Base-by-base conservation (phyloP, 1,140 invertebrate species). In the Orussus abietinus region DNA sequence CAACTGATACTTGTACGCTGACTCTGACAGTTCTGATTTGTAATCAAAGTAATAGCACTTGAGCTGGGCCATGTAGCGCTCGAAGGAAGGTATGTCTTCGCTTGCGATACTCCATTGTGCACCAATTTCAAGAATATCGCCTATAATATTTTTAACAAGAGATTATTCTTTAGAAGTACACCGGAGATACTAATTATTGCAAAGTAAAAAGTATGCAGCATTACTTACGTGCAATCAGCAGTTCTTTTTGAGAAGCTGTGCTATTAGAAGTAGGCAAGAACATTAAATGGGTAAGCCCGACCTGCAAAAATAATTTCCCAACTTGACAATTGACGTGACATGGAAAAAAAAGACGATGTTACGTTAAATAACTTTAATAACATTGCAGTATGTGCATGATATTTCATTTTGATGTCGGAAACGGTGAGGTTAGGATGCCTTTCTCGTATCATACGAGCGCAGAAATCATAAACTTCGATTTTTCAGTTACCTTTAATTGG, bases 21-120 rank as follows among this genome's bases (percentile, higher is more conserved):
- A 98, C 69, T 97, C 92, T 28, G 90, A 85, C 19, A 98, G 74
- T 51, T 85, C 79, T 68, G 80, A 90, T 78, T 91, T 91, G 66
- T 96, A 98, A 77, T 98, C 94, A 66, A 96, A 90, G 69, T 98
- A 98, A 62, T 98, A 98, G 65, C 90, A 92, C 72, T 98, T 98
- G 13, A 98, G 69, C 70, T 98, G 95, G 12, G 93, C 90, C 83
- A 97, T 93, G 52, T 94, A 96, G 61, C 93, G 78, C 67, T 98
- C 94, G 74, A 98, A 98, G 1, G 91, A 84, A 50, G 90, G 89
- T 41, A 96, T 92, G 75, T 98, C 89, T 72, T 91, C 86, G 14
- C 77, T 83, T 15, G 85, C 85, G 47, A 98, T 94, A 51, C 92
- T 93, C 82, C 90, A 95, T 73, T 95, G 90, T 18, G 92, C 93